Evolutionary conservation across 2,888 invertebrate genomes (phyloP).

Genomic region (Polyommatus icarus): DNA sequence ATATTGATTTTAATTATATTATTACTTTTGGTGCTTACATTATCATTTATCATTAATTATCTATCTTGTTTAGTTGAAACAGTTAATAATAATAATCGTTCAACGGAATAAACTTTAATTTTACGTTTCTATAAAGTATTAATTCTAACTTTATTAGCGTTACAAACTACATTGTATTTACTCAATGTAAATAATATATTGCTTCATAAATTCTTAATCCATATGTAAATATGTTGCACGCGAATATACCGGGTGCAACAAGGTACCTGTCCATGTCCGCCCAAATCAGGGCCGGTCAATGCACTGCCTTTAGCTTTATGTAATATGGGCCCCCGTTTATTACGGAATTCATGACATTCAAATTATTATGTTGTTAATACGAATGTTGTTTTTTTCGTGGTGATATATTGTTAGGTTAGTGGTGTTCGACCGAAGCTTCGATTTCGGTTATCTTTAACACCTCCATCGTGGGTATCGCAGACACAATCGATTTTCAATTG

Average conservation of each 20-base stretch:
- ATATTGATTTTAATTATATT: too few species aligned
- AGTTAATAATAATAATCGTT: too few species aligned
- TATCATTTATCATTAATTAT: too few species aligned
- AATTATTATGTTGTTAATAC: not conserved
- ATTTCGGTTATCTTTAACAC: too few species aligned
- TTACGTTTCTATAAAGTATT: not conserved
- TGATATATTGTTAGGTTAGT: not conserved
- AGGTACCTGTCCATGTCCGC: slow-evolving; percentile 16
- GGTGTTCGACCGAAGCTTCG: not conserved
- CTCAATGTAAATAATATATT: not conserved
- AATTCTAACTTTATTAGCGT: not conserved
- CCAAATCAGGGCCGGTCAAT: slow-evolving; percentile 59
- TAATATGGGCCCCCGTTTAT: slow-evolving; percentile 57
- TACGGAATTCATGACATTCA: slow-evolving; percentile 32
- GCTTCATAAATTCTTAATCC: not conserved
- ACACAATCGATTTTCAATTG: too few species aligned
- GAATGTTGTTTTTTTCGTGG: not conserved
- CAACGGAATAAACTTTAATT: too few species aligned
- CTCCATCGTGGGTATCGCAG: too few species aligned
- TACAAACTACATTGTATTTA: not conserved
- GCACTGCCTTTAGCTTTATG: slow-evolving; percentile 69
- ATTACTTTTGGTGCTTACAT: too few species aligned
- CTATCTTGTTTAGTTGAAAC: too few species aligned
- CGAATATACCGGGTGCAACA: not conserved
- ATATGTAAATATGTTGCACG: slow-evolving; percentile 4